Conservation (phyloP, 2,113 vertebrate genomes). For the Spea bombifrons region DNA sequence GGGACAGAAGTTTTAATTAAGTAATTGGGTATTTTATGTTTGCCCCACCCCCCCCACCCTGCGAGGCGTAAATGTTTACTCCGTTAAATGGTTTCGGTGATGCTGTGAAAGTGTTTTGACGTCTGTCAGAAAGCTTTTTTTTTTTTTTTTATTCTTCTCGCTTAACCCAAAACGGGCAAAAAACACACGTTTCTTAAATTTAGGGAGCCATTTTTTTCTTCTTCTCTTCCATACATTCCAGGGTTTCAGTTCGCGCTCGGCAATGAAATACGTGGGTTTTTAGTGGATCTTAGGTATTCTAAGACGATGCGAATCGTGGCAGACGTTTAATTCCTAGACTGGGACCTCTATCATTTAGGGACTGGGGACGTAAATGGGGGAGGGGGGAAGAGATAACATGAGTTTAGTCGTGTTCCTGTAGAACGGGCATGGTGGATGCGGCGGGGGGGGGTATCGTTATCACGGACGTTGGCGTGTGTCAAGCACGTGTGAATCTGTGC, state of each 20-base stretch:
- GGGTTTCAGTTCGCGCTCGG: neutral
- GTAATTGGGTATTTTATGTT: neutral
- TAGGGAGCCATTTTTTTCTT: neutral
- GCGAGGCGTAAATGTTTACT: neutral
- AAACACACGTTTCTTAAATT: neutral
- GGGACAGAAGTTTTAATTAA: no score
- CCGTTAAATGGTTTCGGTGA: neutral
- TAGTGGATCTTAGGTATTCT: neutral
- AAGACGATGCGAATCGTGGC: neutral
- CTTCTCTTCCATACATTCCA: slow-evolving; percentile 13
- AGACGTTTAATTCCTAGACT: neutral
- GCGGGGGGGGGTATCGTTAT: no score
- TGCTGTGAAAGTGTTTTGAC: neutral
- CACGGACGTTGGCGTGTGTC: neutral
- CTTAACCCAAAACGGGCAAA: neutral
- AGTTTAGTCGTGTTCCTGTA: neutral
- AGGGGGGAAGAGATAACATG: neutral
- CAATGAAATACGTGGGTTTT: neutral
- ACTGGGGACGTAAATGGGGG: neutral
- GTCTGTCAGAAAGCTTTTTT: no score
- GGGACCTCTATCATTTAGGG: neutral
- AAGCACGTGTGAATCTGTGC: neutral
- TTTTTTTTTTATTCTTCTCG: no score
- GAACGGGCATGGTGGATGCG: neutral
- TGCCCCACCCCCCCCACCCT: neutral